These are phyloP conservation scores for Mionectes olivaceus DNA, from an alignment of 2,797 vertebrate genomes.

Conservation along the genomic window DNA sequence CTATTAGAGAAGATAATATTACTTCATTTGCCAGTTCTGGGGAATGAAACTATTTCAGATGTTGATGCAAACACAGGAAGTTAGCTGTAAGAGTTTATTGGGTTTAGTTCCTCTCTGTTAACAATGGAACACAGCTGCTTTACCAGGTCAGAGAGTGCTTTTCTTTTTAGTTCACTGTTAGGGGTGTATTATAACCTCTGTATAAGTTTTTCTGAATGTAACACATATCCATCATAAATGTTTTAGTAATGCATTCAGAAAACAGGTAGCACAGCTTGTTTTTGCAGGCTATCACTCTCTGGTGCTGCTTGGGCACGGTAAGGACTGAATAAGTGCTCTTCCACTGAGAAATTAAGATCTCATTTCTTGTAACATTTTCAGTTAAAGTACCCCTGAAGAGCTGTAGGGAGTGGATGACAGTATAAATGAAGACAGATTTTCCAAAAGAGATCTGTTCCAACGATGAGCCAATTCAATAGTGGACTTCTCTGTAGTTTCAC, in stretches of 20 bases:
- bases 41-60: slow-evolving; percentile 6
- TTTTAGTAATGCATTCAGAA: not conserved
- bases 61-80: not conserved
- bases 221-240: not conserved
- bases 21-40: not conserved
- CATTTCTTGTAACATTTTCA: not conserved
- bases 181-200: not conserved
- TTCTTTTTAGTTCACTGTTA: not conserved
- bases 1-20: not conserved
- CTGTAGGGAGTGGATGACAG: not conserved
- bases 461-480: not conserved
- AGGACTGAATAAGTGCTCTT: not conserved
- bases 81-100: not conserved
- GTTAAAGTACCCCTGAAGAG: not conserved
- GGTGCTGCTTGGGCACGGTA: not conserved
- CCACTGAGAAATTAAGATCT: not conserved
- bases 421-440: not conserved
- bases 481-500: not conserved
- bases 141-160: not conserved
- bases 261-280: not conserved
- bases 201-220: slow-evolving; percentile 31
- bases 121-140: not conserved
- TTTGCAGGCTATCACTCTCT: not conserved
- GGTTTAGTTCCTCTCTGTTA: not conserved
- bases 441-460: not conserved